These are phyloP conservation scores for Limnodromus scolopaceus DNA, from an alignment of 2,797 vertebrate species.

Conservation along the genomic window DNA sequence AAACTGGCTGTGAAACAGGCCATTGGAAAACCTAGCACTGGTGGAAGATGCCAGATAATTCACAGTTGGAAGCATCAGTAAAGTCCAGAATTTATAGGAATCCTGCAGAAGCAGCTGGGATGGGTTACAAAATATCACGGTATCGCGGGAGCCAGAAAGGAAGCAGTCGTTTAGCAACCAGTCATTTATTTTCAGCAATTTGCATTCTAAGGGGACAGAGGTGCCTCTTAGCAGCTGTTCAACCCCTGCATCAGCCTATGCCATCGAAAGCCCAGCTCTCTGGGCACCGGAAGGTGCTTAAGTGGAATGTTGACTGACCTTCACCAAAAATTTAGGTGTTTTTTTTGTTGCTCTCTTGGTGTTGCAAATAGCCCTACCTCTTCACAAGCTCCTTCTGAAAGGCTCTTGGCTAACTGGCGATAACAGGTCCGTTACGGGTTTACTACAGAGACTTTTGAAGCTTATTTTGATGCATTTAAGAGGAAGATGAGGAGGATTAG, in stretches of 20 bases:
- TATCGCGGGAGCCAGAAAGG: neutral
- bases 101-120: neutral
- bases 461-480: neutral
- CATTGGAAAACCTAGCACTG: neutral
- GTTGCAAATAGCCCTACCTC: neutral
- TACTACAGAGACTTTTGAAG: neutral
- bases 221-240: neutral
- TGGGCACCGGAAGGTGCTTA: neutral
- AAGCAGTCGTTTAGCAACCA: neutral
- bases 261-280: neutral
- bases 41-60: neutral
- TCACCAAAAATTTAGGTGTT: accelerated
- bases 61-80: neutral
- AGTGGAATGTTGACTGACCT: neutral
- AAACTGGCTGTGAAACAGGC: neutral
- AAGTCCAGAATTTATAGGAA: neutral
- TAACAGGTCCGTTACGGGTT: neutral
- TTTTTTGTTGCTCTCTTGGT: neutral
- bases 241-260: neutral
- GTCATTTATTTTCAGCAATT: neutral
- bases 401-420: neutral
- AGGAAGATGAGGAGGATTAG: neutral
- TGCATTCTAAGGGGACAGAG: neutral
- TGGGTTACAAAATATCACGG: neutral
- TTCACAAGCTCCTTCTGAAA: neutral